A percentile compares a stretch with the other conserved stretches of the same genome.
These are phyloP conservation scores for Siderastrea siderea DNA, from an alignment of 92 coral and sea anemone species.

Conservation along the genomic window DNA sequence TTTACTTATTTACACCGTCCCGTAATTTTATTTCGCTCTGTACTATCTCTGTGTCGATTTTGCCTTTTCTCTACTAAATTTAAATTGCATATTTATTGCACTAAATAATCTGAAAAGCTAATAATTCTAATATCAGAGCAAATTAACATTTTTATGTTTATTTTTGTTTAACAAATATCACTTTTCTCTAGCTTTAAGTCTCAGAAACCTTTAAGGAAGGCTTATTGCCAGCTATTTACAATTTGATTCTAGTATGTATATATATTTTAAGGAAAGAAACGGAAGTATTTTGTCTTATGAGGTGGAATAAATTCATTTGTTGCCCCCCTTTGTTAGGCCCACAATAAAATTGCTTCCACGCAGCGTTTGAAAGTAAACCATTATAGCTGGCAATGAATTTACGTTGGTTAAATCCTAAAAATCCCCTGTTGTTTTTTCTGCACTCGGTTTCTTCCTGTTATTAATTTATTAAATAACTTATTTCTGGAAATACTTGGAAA, in stretches of 20 bases:
- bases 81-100: background rate
- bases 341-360: constrained; percentile 1
- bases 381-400: background rate
- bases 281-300: background rate
- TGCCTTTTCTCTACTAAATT: background rate
- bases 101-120: constrained; percentile 13
- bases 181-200: background rate
- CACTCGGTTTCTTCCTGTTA: background rate
- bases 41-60: too few species aligned
- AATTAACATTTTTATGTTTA: constrained; percentile 33
- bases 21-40: background rate
- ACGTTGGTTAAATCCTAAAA: background rate
- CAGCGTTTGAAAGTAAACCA: background rate
- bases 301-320: constrained; percentile 8
- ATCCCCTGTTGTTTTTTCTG: background rate
- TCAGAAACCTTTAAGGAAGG: background rate
- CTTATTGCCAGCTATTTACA: background rate
- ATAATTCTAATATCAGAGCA: constrained; percentile 9
- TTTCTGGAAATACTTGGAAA: background rate
- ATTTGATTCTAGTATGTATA: background rate
- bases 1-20: background rate
- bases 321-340: background rate
- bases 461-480: background rate
- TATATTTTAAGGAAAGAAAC: background rate
- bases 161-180: constrained; percentile 18